Evolutionary conservation across 2,888 invertebrate genomes (phyloP).

Genomic region (Gerosis bhagava): DNA sequence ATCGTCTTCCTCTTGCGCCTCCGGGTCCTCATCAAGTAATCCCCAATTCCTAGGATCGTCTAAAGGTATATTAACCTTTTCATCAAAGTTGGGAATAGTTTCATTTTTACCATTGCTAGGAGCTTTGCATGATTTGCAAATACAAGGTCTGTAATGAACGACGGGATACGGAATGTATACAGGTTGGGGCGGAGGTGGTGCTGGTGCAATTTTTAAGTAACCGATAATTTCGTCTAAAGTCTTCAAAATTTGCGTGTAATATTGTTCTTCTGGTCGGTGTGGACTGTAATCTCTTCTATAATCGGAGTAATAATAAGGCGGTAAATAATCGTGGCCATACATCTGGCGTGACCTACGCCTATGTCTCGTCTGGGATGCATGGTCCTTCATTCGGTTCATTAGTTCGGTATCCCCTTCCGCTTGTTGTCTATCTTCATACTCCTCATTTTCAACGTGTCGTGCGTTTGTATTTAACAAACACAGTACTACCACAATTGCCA

Average conservation of each 20-base stretch:
- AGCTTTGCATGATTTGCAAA: conserved; percentile 9
- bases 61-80: too few relatives aligned
- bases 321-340: conserved; percentile 42
- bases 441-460: conserved; percentile 43
- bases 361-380: conserved; percentile 43
- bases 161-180: conserved; percentile 60
- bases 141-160: conserved; percentile 42
- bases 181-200: conserved; percentile 51
- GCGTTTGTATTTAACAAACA: conserved; percentile 46
- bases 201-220: conserved; percentile 46
- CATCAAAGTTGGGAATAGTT: too few relatives aligned
- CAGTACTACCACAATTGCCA: conserved; percentile 41
- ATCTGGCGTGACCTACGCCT: conserved; percentile 54
- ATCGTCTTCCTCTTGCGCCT: too few relatives aligned
- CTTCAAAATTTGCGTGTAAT: conserved; percentile 50
- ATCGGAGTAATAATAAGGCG: conserved; percentile 48
- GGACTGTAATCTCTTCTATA: conserved; percentile 45
- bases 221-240: conserved; percentile 57
- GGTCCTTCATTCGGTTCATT: conserved; percentile 38
- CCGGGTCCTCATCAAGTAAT: too few relatives aligned
- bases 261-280: too few relatives aligned
- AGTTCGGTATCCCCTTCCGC: conserved; percentile 29
- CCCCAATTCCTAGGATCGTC: too few relatives aligned
- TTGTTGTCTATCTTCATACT: conserved; percentile 37
- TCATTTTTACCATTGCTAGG: background rate